Base-by-base conservation (phyloP, 1,140 invertebrate genomes). In the Oryctes rhinoceros region DNA sequence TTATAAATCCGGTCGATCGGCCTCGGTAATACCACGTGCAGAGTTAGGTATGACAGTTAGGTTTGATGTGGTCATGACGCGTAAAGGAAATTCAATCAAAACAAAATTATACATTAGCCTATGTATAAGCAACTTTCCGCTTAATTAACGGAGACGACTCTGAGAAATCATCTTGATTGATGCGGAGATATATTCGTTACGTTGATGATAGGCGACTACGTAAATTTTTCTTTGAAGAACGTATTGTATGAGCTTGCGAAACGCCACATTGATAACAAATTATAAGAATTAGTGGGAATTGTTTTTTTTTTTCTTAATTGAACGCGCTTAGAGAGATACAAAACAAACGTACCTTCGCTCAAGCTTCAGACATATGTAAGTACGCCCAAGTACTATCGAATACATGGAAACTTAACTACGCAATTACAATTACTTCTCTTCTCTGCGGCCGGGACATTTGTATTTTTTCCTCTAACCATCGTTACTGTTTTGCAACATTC, bases 31-130 rank as follows among this genome's bases (percentile, higher is more conserved):
- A 13, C 67, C 67, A 35, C 67, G 24, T 37, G 67, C 11, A 30
- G 13, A 35, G 65, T 67, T 65, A 35, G 65, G 24, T 24, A 67
- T 13, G 24, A 67, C 18, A 67, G 6, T 18, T 67, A 13, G 2
- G 4, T 67, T 67, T 67, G 20, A 67, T 67, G 65, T 13, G 65
- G 65, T 67, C 65, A 24, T 67, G 65, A 67, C 65, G 65, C 65
- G 65, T 67, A 67, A 67, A 67, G 65, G 65, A 18, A 67, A 67
- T 67, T 20, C 39, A 76, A 76, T 76, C 74, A 76, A 76, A 76
- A 76, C 74, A 76, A 48, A 76, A 76, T 76, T 76, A 37, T 30
- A 48, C 35, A 76, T 76, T 76, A 76, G 37, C 30, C 74, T 13
- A 48, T 76, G n/a, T 76, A 44, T 11, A 48, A 15, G 74, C 74